Evolutionary conservation across 2,797 vertebrate genomes (phyloP).

Genomic region (Lutjanus campechanus): DNA sequence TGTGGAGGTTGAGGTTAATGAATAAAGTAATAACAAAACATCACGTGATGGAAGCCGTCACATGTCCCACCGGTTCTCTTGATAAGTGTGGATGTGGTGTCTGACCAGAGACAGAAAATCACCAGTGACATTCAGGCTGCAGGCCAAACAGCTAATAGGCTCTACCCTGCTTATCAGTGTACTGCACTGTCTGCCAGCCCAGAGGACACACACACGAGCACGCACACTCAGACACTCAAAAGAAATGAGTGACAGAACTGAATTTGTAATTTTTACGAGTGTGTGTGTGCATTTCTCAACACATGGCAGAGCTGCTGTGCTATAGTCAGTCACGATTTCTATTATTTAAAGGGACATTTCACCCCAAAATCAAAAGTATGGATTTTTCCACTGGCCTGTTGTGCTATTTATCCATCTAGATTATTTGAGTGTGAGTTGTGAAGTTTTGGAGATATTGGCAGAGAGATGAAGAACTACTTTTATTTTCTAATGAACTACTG

Average conservation of each 20-base stretch:
- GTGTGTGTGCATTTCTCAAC: background rate
- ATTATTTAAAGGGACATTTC: background rate
- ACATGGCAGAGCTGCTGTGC: background rate
- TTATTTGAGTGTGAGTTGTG: too few species aligned
- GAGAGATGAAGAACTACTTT: too few species aligned
- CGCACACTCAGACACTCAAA: constrained; percentile 1
- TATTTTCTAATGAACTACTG: too few species aligned
- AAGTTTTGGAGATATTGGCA: too few species aligned
- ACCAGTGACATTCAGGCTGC: constrained; percentile 61
- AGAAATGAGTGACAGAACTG: constrained; percentile 31
- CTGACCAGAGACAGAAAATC: constrained; percentile 65
- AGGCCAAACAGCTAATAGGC: constrained; percentile 73
- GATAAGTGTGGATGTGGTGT: constrained; percentile 50
- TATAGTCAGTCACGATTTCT: background rate
- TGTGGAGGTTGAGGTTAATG: constrained; percentile 49
- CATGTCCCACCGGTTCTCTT: constrained; percentile 33
- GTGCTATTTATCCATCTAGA: too few species aligned
- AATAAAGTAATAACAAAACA: constrained; percentile 48
- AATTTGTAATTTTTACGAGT: constrained; percentile 26
- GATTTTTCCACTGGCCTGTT: too few species aligned
- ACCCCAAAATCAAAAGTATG: too few species aligned
- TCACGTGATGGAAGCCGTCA: constrained; percentile 31
- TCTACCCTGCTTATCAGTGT: constrained; percentile 69
- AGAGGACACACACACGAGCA: constrained; percentile 36
- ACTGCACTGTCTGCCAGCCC: constrained; percentile 55